Conservation (phyloP, 2,797 vertebrate genomes). For the Mallotus villosus region DNA sequence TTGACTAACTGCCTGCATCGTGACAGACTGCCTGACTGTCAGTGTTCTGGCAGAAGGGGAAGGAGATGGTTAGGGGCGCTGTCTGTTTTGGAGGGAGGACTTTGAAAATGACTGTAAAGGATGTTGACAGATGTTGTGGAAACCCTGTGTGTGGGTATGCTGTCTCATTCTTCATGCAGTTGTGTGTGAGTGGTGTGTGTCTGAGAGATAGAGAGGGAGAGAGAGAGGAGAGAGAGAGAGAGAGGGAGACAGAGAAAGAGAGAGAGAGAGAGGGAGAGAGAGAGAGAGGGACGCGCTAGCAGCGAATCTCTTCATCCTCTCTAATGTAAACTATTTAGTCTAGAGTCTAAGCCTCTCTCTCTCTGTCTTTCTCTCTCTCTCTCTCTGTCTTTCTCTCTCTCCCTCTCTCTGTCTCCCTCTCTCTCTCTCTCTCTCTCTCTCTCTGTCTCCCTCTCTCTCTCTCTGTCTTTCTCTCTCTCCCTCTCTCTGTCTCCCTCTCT, state of each 20-base stretch:
- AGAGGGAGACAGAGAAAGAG: not conserved
- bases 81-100: no score
- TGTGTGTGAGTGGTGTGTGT: slow-evolving; percentile 22
- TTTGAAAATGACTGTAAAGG: no score
- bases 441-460: not conserved
- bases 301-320: slow-evolving; percentile 39
- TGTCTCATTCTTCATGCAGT: not conserved
- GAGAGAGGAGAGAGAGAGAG: slow-evolving; percentile 10
- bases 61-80: no score
- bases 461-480: not conserved
- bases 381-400: not conserved
- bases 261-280: slow-evolving; percentile 5
- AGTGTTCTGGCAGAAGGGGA: no score
- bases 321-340: slow-evolving; percentile 64
- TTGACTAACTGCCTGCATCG: not conserved
- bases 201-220: slow-evolving; percentile 6
- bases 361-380: not conserved
- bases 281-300: not conserved
- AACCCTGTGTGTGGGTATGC: slow-evolving; percentile 16
- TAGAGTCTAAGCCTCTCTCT: slow-evolving; percentile 30
- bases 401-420: not conserved
- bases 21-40: slow-evolving; percentile 4
- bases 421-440: not conserved
- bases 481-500: not conserved
- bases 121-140: no score